Conservation (phyloP, 2,888 invertebrate species). For the Monochamus alternatus region DNA sequence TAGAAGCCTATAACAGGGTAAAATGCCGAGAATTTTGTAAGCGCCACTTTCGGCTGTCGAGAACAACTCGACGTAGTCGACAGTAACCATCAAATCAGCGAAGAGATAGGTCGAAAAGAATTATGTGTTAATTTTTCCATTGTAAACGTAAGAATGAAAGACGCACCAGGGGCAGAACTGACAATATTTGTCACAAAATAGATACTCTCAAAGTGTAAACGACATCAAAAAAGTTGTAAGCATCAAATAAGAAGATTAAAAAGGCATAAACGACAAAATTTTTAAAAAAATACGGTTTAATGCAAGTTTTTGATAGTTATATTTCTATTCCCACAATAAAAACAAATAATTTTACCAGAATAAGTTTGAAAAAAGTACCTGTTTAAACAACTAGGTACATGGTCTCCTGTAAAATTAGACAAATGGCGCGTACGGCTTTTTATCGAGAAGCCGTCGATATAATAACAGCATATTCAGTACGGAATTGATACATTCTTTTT, state of each 20-base stretch:
- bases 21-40: slow-evolving; percentile 15
- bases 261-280: slow-evolving; percentile 14
- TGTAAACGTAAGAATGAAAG: slow-evolving; percentile 13
- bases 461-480: too few relatives aligned
- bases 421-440: slow-evolving; percentile 6
- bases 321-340: neutral
- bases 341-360: too few relatives aligned
- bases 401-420: slow-evolving; percentile 8
- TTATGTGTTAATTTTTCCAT: too few relatives aligned
- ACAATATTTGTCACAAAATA: too few relatives aligned
- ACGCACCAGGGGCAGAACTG: neutral
- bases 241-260: too few relatives aligned
- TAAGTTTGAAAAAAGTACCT: neutral
- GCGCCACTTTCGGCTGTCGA: neutral
- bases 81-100: slow-evolving; percentile 21
- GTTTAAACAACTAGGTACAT: neutral
- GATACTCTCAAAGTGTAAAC: too few relatives aligned
- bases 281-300: neutral
- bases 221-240: neutral
- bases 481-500: too few relatives aligned
- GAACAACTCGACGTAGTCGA: slow-evolving; percentile 14
- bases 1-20: slow-evolving; percentile 13
- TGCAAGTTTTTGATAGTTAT: slow-evolving; percentile 1
- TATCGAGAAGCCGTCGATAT: neutral
- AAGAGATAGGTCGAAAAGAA: slow-evolving; percentile 1